phyloP scores from a whole-genome alignment of 2,113 vertebrate genomes.

The Nanorana parkeri region DNA sequence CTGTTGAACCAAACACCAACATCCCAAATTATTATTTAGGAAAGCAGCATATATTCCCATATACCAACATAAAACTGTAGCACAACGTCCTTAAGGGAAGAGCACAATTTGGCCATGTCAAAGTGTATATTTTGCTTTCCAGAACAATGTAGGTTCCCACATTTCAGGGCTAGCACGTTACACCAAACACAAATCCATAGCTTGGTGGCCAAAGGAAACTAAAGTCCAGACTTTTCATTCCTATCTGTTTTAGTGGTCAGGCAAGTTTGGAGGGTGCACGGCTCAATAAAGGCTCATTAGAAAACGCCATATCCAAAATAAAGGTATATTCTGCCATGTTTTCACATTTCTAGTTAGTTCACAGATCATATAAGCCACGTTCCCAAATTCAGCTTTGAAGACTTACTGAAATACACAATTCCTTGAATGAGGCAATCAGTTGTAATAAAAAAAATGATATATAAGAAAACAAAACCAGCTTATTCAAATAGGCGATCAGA shows the following conservation, averaged over 20 bases:
- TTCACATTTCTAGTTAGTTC: not conserved
- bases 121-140: not conserved
- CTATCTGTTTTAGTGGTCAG: not conserved
- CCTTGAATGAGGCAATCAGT: not conserved
- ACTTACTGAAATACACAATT: not conserved
- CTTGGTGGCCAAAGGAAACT: not conserved
- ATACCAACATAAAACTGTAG: constrained; percentile 68
- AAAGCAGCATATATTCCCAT: constrained; percentile 73
- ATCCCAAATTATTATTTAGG: constrained; percentile 60
- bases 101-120: not conserved
- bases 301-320: not conserved
- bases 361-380: not conserved
- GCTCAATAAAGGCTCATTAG: not conserved
- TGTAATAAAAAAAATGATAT: not conserved
- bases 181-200: not conserved
- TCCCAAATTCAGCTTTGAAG: not conserved
- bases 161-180: not conserved
- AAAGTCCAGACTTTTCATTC: not conserved
- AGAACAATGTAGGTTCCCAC: not conserved
- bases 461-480: too few species aligned
- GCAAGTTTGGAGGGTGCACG: not conserved
- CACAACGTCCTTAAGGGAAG: not conserved
- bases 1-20: constrained; percentile 70
- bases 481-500: too few species aligned
- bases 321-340: not conserved